phyloP scores from a whole-genome alignment of 2,888 invertebrate species.

The Physocephala rufipes region DNA sequence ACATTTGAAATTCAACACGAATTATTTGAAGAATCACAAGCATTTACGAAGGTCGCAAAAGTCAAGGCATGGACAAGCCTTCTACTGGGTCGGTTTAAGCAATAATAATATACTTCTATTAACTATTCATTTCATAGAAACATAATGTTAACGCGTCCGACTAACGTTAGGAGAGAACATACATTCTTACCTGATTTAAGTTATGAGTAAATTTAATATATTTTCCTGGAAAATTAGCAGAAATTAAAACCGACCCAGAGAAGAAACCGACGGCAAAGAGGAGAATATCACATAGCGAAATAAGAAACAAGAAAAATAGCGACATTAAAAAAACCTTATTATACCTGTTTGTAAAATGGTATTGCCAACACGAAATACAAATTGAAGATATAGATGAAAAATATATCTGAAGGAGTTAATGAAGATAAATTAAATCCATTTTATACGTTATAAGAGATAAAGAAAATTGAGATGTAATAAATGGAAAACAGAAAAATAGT shows the following conservation, averaged over 20 bases:
- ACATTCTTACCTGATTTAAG: background rate
- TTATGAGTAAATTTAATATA: constrained; percentile 3
- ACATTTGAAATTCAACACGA: too few species aligned
- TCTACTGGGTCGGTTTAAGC: too few species aligned
- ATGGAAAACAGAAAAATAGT: background rate
- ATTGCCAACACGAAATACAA: background rate
- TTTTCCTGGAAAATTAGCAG: constrained; percentile 26
- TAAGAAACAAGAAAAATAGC: background rate
- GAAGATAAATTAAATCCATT: background rate
- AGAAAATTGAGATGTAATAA: background rate
- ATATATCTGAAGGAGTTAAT: background rate
- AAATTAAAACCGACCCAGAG: constrained; percentile 28
- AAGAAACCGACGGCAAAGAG: constrained; percentile 10
- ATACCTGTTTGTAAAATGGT: too few species aligned
- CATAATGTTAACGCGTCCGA: too few species aligned
- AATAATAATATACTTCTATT: too few species aligned
- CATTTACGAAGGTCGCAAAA: too few species aligned
- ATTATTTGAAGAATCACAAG: too few species aligned
- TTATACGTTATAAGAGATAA: background rate
- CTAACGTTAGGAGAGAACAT: too few species aligned
- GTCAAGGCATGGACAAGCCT: too few species aligned
- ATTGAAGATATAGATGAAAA: background rate
- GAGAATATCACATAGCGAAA: background rate
- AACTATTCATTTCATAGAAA: too few species aligned
- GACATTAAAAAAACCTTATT: background rate